Evolutionary conservation across 2,888 invertebrate genomes (phyloP).

Genomic region (Micoletzkya japonica): DNA sequence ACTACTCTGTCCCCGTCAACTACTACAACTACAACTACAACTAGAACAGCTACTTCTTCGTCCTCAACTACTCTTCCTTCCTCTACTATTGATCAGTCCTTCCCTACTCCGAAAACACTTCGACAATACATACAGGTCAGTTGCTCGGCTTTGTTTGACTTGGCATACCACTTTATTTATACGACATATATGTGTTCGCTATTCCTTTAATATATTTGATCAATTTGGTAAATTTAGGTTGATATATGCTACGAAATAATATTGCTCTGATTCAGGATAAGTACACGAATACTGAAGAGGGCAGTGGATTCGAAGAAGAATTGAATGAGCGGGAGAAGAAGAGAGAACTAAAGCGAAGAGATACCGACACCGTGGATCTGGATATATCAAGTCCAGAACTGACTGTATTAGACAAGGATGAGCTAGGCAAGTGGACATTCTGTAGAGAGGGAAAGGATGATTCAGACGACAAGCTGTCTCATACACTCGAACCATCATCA

Average conservation of each 20-base stretch:
- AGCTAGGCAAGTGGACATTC: constrained; percentile 42
- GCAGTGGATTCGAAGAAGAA: constrained; percentile 24
- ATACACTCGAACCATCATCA: not conserved
- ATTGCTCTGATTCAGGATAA: too few species aligned
- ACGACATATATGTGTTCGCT: not conserved
- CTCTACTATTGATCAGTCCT: constrained; percentile 6
- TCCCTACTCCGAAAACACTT: constrained; percentile 36
- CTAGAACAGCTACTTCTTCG: constrained; percentile 21
- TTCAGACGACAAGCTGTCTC: not conserved
- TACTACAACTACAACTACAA: constrained; percentile 28
- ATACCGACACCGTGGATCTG: constrained; percentile 48
- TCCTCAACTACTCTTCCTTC: constrained; percentile 26
- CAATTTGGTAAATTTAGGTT: too few species aligned
- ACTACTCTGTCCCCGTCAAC: constrained; percentile 27
- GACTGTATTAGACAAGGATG: constrained; percentile 57
- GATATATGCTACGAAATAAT: too few species aligned
- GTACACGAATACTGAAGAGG: constrained; percentile 16
- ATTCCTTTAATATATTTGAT: not conserved
- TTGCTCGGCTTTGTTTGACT: too few species aligned
- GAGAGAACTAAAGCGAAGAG: constrained; percentile 41
- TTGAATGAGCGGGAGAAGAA: constrained; percentile 19
- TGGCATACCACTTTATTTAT: too few species aligned
- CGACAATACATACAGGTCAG: constrained; percentile 36
- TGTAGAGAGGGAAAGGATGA: not conserved
- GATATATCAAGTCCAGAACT: constrained; percentile 59